These are phyloP conservation scores for Siniperca undulata DNA, from an alignment of 2,797 vertebrate genomes.

Conservation along the genomic window DNA sequence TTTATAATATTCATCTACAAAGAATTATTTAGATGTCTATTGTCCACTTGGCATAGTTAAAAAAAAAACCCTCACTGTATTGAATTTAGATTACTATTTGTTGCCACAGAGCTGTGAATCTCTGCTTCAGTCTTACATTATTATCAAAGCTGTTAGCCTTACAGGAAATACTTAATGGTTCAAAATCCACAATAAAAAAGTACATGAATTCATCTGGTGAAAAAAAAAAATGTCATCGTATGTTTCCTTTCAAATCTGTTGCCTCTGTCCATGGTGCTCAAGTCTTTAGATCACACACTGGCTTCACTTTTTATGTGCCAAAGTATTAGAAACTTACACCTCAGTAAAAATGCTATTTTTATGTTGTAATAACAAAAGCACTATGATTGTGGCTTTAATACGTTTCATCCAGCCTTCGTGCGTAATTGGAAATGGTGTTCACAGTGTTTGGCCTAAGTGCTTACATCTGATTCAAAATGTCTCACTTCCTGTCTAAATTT, in stretches of 20 bases:
- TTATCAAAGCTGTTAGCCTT: background rate
- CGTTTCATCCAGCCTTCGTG: background rate
- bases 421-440: background rate
- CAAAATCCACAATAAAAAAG: background rate
- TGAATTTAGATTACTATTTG: background rate
- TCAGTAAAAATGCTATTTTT: background rate
- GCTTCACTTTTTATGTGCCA: background rate
- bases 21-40: background rate
- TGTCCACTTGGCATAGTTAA: background rate
- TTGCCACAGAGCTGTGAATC: background rate
- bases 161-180: background rate
- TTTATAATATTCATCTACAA: background rate
- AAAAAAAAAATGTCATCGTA: background rate
- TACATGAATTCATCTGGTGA: background rate
- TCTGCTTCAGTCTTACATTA: background rate
- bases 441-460: slow-evolving; percentile 10
- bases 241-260: slow-evolving; percentile 1
- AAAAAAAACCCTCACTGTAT: background rate
- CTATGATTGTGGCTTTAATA: background rate
- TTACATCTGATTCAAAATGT: background rate
- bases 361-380: background rate
- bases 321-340: background rate
- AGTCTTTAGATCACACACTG: slow-evolving; percentile 15
- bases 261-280: slow-evolving; percentile 85
- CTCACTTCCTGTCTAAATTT: slow-evolving; percentile 2